Evolutionary conservation across 1,140 invertebrate species (phyloP), one percentile per base, ranked within the genome.

Genomic region (Drosophila jambulina): DNA sequence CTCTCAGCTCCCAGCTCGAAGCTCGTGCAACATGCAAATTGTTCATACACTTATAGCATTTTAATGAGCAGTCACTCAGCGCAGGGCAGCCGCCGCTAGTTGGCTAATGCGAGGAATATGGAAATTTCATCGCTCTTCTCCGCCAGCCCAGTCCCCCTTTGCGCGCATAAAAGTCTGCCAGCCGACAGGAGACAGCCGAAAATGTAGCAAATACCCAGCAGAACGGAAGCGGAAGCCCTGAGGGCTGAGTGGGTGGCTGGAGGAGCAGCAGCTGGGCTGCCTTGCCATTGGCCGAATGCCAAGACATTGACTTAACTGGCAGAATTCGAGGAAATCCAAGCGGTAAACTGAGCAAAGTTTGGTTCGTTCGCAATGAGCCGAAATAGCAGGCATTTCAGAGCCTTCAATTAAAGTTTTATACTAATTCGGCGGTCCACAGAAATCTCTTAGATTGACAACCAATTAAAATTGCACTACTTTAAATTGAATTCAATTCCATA

Each of bases 21-120:
- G 74, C 78, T 84, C 76, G 61, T 72, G 70, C 63, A 87, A 82
- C 75, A 86, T 87, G 83, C 78, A 84, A 88, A 90, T 90, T 83
- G 68, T 71, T 88, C 78, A 63, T 83, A 75, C 70, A 76, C 78
- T 90, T 90, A 85, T 82, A 84, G 79, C 78, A 75, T 80, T 80
- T 80, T 80, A 80, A 80, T 80, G 77, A 80, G 75, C 76, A 72
- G 58, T 72, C 75, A 71, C 67, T 69, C 65, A 77, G 54, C 61
- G 45, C 36, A 48, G 61, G 49, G 51, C 51, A 61, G 75, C 53
- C 63, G 75, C 49, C 58, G 51, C 43, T 53, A 54, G 57, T 63
- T 83, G 78, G 67, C 60, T 80, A 83, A 88, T 87, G 80, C 67
- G 71, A 62, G 76, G 82, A 83, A 77, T 69, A 88, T 83, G 76